Evolutionary conservation across 2,797 vertebrate species (phyloP), one percentile per base, ranked within the genome.

Genomic region (Enteromius unitaeniatus): DNA sequence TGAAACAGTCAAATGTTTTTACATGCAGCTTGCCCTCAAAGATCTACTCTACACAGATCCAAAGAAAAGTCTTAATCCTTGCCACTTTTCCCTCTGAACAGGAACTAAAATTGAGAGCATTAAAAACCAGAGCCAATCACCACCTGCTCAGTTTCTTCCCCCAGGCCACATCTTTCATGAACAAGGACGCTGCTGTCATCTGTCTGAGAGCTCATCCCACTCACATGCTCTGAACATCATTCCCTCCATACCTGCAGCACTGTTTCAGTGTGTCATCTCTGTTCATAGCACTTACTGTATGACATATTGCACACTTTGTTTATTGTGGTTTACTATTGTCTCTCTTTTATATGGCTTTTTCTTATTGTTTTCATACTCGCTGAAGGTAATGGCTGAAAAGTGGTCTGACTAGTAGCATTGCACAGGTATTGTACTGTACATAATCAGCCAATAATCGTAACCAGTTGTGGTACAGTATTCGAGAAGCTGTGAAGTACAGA

Each of bases 101-200:
- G 34, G 8, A 76, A 60, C 49, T 4, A 76, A 76, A 28, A 49
- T 31, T 62, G 34, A 62, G 37, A 77, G 75, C 75, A 45, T 77
- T 77, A 62, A 62, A 77, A 17, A 5, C 75, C 31, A 77, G 14
- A 60, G 37, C 40, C 51, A 58, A 58, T 80, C 37, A 45, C 34
- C 75, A 77, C 75, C 78, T 70, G 14, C 49, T 55, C 67, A 3
- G 65, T 5, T 80, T 55, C 67, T 70, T 53, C 15, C 19, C 26
- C 49, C 49, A 42, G 65, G 79, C 23, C 51, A 26, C 19, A 58
- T 78, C 60, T 49, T 40, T 78, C 75, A 78, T 19, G 75, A 78
- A 62, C 75, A 78, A 78, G 55, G 79, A 81, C 51, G 1, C 34
- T 31, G 34, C 51, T 60, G 51, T 69, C 79, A 47, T 70, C 65